Percentiles rank a stretch among this genome's conserved stretches.
These are phyloP conservation scores for Pleuronectes platessa DNA, from an alignment of 2,113 vertebrate genomes.

Conservation along the genomic window DNA sequence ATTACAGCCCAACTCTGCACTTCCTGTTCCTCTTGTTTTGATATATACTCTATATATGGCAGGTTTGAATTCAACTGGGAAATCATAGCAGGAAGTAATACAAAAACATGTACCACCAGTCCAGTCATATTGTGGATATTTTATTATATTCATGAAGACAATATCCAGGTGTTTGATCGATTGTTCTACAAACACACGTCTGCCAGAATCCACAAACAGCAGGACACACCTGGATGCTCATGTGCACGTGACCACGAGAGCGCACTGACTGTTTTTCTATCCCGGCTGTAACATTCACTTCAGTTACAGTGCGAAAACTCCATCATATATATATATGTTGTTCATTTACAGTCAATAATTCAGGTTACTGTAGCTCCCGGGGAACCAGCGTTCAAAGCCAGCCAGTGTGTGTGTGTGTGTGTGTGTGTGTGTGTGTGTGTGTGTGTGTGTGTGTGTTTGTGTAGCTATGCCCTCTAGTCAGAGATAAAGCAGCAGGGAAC, in stretches of 20 bases:
- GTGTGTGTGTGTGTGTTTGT: background rate
- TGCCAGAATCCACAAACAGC: too few species aligned
- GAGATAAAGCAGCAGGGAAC: conserved; percentile 54
- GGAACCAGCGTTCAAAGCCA: conserved; percentile 20
- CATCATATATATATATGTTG: background rate
- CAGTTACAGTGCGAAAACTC: conserved; percentile 2
- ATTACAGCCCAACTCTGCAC: background rate
- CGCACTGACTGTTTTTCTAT: background rate
- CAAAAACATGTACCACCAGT: too few species aligned
- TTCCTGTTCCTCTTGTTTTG: too few species aligned
- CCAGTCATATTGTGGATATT: too few species aligned
- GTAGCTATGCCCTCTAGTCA: conserved; percentile 50
- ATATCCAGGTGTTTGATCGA: too few species aligned
- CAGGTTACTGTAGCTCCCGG: conserved; percentile 11
- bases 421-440: conserved; percentile 9
- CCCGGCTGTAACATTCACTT: background rate
- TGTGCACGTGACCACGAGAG: too few species aligned
- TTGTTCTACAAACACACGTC: too few species aligned
- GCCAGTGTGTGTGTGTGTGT: background rate
- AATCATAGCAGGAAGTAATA: too few species aligned
- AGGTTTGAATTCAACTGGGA: too few species aligned
- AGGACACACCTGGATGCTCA: too few species aligned
- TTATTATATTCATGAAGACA: too few species aligned
- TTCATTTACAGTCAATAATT: conserved; percentile 39
- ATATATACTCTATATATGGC: too few species aligned